A percentile compares a stretch with the other conserved stretches of the same genome.
Evolutionary conservation across 2,888 invertebrate species (phyloP).

Genomic region (Meteorus cinctellus): DNA sequence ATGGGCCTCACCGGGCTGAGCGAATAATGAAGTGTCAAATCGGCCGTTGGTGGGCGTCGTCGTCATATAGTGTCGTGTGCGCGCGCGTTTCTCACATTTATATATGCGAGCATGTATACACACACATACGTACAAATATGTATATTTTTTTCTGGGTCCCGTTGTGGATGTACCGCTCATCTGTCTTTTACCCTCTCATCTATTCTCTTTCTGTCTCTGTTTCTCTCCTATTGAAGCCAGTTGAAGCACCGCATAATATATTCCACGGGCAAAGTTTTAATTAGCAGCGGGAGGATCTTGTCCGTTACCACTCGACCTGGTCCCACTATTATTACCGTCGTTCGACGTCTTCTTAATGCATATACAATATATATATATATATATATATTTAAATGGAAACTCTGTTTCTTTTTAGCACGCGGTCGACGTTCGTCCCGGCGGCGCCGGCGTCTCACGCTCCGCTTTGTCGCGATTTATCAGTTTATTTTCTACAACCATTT

Average conservation of each 20-base stretch:
- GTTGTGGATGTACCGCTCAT: background rate
- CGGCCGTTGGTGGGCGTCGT: conserved; percentile 67
- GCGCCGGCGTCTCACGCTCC: conserved; percentile 14
- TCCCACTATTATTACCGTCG: conserved; percentile 62
- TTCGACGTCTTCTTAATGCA: conserved; percentile 35
- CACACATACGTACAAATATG: background rate
- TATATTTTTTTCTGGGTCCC: conserved; percentile 13
- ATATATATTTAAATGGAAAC: background rate
- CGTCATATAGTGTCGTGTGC: conserved; percentile 43
- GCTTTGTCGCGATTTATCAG: conserved; percentile 3
- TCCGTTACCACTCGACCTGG: conserved; percentile 56
- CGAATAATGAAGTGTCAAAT: conserved; percentile 74
- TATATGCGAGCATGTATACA: conserved; percentile 14
- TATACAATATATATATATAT: conserved; percentile 13
- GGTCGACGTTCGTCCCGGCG: conserved; percentile 35
- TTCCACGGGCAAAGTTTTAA: conserved; percentile 68
- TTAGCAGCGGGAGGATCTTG: conserved; percentile 65
- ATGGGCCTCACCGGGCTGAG: conserved; percentile 58
- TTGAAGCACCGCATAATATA: conserved; percentile 53
- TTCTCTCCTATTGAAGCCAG: conserved; percentile 25
- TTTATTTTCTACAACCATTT: background rate
- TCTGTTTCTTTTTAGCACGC: conserved; percentile 23
- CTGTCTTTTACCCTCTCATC: background rate
- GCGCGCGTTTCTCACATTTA: conserved; percentile 5
- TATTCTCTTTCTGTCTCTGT: conserved; percentile 33